Percentiles rank a stretch among this genome's conserved stretches.
phyloP scores from a whole-genome alignment of 2,888 invertebrate genomes.

The Heliothis peltigera region DNA sequence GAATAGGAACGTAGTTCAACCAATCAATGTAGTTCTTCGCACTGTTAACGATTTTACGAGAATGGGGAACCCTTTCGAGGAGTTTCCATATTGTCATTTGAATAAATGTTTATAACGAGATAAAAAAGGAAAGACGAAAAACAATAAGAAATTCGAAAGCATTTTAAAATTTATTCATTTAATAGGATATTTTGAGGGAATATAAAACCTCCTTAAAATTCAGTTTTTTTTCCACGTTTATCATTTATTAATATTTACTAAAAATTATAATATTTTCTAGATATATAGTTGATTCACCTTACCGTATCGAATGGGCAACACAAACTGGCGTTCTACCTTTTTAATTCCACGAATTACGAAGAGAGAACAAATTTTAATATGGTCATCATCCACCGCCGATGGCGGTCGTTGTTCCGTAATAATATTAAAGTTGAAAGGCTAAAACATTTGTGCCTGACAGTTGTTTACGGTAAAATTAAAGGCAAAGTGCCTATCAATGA shows the following conservation, averaged over 20 bases:
- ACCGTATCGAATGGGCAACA: not conserved
- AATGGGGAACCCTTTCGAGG: too few relatives aligned
- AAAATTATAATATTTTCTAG: too few relatives aligned
- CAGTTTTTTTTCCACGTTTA: too few relatives aligned
- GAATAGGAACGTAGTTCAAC: not conserved
- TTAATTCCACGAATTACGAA: not conserved
- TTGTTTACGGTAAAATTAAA: conserved; percentile 61
- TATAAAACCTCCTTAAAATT: too few relatives aligned
- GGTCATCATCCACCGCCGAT: not conserved
- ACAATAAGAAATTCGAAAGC: too few relatives aligned
- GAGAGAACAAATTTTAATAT: not conserved
- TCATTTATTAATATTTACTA: too few relatives aligned
- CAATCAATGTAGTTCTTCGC: not conserved
- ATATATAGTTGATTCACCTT: too few relatives aligned
- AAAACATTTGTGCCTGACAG: conserved; percentile 47
- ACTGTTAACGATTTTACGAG: not conserved
- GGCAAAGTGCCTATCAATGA: conserved; percentile 72
- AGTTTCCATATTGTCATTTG: too few relatives aligned
- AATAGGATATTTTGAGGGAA: too few relatives aligned
- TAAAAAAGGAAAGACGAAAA: not conserved
- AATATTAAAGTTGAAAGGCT: conserved; percentile 25
- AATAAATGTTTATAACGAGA: not conserved
- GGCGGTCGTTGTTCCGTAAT: conserved; percentile 17
- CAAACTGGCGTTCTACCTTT: too few relatives aligned
- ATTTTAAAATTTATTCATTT: too few relatives aligned